These are phyloP conservation scores for Batillaria attramentaria DNA, from an alignment of 1,140 invertebrate species.

Conservation along the genomic window DNA sequence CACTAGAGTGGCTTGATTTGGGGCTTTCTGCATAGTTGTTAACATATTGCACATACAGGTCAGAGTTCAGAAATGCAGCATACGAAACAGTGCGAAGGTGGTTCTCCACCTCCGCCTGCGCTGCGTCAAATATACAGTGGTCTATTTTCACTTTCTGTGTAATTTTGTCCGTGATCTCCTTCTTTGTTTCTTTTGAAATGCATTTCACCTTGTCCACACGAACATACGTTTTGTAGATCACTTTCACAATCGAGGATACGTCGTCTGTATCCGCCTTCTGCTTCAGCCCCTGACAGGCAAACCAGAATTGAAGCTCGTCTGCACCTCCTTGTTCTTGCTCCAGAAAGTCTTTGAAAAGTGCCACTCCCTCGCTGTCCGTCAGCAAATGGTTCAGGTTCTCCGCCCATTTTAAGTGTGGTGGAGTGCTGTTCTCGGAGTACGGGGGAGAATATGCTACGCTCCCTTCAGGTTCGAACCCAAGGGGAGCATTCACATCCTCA, in stretches of 20 bases:
- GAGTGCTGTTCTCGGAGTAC: slow-evolving; percentile 75
- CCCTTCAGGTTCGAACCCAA: slow-evolving; percentile 70
- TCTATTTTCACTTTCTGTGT: slow-evolving; percentile 77
- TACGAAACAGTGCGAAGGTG: slow-evolving; percentile 89
- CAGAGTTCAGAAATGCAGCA: slow-evolving; percentile 91
- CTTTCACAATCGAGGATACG: slow-evolving; percentile 83
- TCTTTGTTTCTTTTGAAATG: slow-evolving; percentile 78
- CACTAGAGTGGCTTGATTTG: slow-evolving; percentile 71
- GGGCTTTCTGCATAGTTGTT: slow-evolving; percentile 77
- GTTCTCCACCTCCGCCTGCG: slow-evolving; percentile 83
- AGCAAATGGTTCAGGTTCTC: slow-evolving; percentile 85
- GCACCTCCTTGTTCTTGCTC: slow-evolving; percentile 79
- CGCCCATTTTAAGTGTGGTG: slow-evolving; percentile 89
- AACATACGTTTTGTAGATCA: slow-evolving; percentile 89
- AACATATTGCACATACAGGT: slow-evolving; percentile 91
- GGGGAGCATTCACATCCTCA: slow-evolving; percentile 62
- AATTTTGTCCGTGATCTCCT: slow-evolving; percentile 86
- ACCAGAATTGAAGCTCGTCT: slow-evolving; percentile 87
- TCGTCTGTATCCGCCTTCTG: slow-evolving; percentile 79
- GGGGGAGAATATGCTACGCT: slow-evolving; percentile 67
- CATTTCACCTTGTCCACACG: slow-evolving; percentile 71
- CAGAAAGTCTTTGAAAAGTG: slow-evolving; percentile 87
- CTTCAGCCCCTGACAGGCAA: slow-evolving; percentile 91
- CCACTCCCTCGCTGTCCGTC: slow-evolving; percentile 87
- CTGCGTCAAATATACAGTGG: slow-evolving; percentile 78